phyloP scores from a whole-genome alignment of 1,140 invertebrate genomes.

The Nasonia giraulti region DNA sequence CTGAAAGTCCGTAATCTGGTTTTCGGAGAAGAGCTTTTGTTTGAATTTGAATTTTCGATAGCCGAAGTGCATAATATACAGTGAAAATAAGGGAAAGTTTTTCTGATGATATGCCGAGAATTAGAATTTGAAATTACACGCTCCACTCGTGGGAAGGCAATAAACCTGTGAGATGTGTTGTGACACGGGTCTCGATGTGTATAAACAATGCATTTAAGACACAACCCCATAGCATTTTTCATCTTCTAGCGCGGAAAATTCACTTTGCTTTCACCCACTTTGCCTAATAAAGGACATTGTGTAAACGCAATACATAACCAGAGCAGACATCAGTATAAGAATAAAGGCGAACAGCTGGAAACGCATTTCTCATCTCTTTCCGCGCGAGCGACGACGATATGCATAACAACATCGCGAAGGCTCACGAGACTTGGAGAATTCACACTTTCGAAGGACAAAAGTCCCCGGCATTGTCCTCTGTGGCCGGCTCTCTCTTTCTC shows the following conservation, averaged over 20 bases:
- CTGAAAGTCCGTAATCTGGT: conserved; percentile 7
- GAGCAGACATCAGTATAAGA: too few relatives aligned
- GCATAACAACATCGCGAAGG: background rate
- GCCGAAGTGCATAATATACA: background rate
- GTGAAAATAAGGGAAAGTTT: background rate
- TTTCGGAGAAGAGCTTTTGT: conserved; percentile 9
- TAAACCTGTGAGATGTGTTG: background rate
- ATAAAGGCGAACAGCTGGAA: background rate
- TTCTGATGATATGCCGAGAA: background rate
- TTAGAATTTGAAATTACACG: background rate
- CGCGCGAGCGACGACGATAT: background rate
- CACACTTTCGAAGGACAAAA: background rate
- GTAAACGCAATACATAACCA: background rate
- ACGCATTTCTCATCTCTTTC: conserved; percentile 30
- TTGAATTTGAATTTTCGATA: background rate
- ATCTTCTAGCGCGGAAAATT: background rate
- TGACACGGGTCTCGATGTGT: background rate
- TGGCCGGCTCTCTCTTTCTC: background rate
- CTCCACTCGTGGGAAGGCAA: background rate
- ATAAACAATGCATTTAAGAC: too few relatives aligned
- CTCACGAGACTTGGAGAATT: background rate
- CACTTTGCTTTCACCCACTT: background rate
- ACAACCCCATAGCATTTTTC: background rate
- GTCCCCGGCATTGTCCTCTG: background rate
- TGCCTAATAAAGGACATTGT: conserved; percentile 9